Evolutionary conservation across 2,888 invertebrate genomes (phyloP).

Genomic region (Acrocera orbiculus): DNA sequence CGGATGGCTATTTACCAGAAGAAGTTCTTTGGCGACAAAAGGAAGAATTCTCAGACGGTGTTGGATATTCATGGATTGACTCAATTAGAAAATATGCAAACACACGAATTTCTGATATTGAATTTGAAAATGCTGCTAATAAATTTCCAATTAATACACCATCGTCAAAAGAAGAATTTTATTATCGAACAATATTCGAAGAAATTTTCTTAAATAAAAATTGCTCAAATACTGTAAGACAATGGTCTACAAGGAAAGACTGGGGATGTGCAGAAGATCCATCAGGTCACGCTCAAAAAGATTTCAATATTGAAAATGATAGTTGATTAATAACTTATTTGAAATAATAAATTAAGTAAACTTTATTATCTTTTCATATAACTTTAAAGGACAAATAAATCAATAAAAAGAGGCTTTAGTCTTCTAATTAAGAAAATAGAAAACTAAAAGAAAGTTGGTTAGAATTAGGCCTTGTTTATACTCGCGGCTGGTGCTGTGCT

Average conservation of each 20-base stretch:
- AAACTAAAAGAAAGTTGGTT: too few species aligned
- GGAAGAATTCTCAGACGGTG: constrained; percentile 53
- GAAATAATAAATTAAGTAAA: too few species aligned
- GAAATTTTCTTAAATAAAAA: constrained; percentile 26
- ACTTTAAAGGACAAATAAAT: too few species aligned
- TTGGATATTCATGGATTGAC: constrained; percentile 31
- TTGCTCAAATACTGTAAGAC: constrained; percentile 25
- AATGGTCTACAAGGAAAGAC: constrained; percentile 28
- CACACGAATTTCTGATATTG: constrained; percentile 42
- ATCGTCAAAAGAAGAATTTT: constrained; percentile 56
- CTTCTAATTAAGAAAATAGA: too few species aligned
- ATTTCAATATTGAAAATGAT: too few species aligned
- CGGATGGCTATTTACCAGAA: constrained; percentile 53
- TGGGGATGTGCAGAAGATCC: constrained; percentile 32
- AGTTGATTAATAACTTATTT: too few species aligned
- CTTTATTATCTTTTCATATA: too few species aligned
- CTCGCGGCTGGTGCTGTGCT: too few species aligned
- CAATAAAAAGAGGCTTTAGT: too few species aligned
- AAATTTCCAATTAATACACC: constrained; percentile 55
- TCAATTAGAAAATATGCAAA: constrained; percentile 34
- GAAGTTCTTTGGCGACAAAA: constrained; percentile 87
- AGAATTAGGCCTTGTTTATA: too few species aligned
- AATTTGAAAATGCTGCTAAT: constrained; percentile 31
- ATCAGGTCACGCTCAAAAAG: constrained; percentile 28
- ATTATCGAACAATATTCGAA: constrained; percentile 38